A percentile compares a stretch with the other conserved stretches of the same genome.
These are phyloP conservation scores for Neosilurus hyrtlii DNA, from an alignment of 2,797 vertebrate species.

Conservation along the genomic window DNA sequence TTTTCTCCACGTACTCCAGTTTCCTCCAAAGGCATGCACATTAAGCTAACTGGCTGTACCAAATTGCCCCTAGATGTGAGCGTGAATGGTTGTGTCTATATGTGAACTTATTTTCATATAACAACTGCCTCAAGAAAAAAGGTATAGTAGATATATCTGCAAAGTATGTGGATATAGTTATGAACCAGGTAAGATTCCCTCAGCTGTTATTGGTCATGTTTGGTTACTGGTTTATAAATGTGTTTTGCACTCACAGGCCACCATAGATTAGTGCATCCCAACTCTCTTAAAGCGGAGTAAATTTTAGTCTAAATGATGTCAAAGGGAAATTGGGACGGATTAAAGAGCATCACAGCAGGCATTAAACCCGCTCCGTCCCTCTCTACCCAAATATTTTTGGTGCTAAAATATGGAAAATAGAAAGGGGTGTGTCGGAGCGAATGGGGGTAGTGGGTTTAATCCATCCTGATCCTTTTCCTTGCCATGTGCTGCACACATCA, in stretches of 20 bases:
- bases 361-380: slow-evolving; percentile 68
- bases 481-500: slow-evolving; percentile 53
- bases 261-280: neutral
- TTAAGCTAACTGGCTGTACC: no score
- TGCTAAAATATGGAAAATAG: slow-evolving; percentile 54
- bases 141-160: neutral
- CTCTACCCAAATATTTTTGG: slow-evolving; percentile 36
- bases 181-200: neutral
- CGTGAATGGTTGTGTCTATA: neutral
- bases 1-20: no score
- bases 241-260: neutral
- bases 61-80: no score
- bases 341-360: neutral
- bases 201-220: neutral
- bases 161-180: neutral
- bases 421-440: slow-evolving; percentile 41
- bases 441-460: slow-evolving; percentile 49
- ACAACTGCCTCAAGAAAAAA: neutral
- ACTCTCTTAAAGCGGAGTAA: neutral
- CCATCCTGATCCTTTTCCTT: slow-evolving; percentile 55
- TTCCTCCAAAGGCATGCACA: no score
- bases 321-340: slow-evolving; percentile 34
- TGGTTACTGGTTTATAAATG: neutral
- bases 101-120: neutral
- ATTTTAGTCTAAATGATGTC: slow-evolving; percentile 27